Evolutionary conservation across 2,113 vertebrate species (phyloP), one percentile per base, ranked within the genome.

Genomic region (Sapajus apella): DNA sequence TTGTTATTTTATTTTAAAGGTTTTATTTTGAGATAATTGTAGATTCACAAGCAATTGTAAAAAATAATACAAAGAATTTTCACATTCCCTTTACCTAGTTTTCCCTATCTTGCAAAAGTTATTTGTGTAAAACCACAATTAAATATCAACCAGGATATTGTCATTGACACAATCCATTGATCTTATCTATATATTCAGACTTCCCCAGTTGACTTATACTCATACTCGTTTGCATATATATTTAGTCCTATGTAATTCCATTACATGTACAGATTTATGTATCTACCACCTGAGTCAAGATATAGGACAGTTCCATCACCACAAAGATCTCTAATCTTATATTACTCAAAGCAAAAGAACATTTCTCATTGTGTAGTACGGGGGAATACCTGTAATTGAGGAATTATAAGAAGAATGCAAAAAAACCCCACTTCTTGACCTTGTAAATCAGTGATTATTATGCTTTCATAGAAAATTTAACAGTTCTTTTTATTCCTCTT

Each of bases 11-110:
- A 0, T 75, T 87, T 75, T 75, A 87, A 66, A 55, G 14, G 30
- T 55, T 96, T 87, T 45, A 56, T 90, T 87, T 89, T 95, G 47
- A 89, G n/a, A 40, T 56, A 79, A 80, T 50, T 75, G 4, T 70
- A 80, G 64, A 35, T 81, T 45, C 14, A 56, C 10, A 76, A 25
- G 40, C 35, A 76, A 8, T 58, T 80, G 11, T 85, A 81, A 77
- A 23, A 80, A 80, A 58, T 45, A 87, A 73, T 10, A 52, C 12
- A 68, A 90, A 66, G 1, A 61, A 32, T 83, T 87, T 21, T 4
- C 18, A 5, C 47, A 20, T 92, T 11, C 27, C 5, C 9, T 92
- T 92, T 32, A 47, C 30, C 56, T 80, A 35, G 12, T 73, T 84
- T 84, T 23, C 35, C 37, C 45, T 37, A 50, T 18, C 25, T 87